Evolutionary conservation across 2,113 vertebrate species (phyloP).

Genomic region (Anguilla japonica): DNA sequence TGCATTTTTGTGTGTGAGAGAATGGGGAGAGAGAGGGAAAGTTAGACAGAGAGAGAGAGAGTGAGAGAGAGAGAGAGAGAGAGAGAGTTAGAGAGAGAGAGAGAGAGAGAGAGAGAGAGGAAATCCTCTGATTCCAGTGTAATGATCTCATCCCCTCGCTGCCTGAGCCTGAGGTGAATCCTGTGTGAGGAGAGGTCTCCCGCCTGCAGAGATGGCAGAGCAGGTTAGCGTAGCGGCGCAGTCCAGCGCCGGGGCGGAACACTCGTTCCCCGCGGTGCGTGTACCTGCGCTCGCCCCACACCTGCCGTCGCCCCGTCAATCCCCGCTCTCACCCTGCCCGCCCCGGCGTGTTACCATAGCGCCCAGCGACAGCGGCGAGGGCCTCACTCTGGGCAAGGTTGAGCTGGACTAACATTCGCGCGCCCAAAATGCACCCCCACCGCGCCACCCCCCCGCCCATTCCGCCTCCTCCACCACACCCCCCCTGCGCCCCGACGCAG

Average conservation of each 20-base stretch:
- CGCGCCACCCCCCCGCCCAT: neutral
- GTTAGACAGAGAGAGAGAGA: constrained; percentile 42
- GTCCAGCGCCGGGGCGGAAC: neutral
- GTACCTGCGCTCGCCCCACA: neutral
- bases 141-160: no score
- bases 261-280: neutral
- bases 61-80: constrained; percentile 40
- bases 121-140: no score
- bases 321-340: neutral
- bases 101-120: constrained; percentile 27
- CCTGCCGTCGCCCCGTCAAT: neutral
- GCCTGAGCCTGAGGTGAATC: neutral
- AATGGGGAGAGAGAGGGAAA: constrained; percentile 23
- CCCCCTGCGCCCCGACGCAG: neutral
- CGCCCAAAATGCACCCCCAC: neutral
- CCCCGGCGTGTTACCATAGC: neutral
- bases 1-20: constrained; percentile 29
- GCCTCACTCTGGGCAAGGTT: neutral
- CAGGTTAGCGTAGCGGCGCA: neutral
- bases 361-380: neutral
- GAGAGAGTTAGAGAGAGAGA: constrained; percentile 32
- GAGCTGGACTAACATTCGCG: neutral
- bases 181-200: neutral
- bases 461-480: neutral
- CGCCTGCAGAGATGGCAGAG: neutral